Evolutionary conservation across 2,113 vertebrate genomes (phyloP).

Genomic region (Entosphenus tridentatus): DNA sequence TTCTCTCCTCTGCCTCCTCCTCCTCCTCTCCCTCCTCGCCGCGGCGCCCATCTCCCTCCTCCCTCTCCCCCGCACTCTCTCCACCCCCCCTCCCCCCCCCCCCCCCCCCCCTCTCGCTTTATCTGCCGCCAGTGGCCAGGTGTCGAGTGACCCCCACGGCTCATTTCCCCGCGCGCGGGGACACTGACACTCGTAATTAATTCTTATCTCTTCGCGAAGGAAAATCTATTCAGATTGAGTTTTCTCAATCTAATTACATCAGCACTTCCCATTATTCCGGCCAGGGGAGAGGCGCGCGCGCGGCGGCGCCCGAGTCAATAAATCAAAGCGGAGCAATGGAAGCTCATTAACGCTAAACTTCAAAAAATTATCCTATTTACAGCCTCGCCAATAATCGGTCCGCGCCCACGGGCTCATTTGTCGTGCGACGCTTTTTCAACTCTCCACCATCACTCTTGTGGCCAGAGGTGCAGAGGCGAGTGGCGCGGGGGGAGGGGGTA

Average conservation of each 20-base stretch:
- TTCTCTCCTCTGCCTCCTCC: not conserved
- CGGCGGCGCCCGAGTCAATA: slow-evolving; percentile 21
- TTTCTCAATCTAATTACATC: slow-evolving; percentile 25
- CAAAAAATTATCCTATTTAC: slow-evolving; percentile 24
- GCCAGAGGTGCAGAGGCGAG: not conserved
- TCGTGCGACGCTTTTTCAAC: slow-evolving; percentile 5
- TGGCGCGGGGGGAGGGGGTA: not conserved
- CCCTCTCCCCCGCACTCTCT: not conserved
- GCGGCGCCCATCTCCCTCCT: not conserved
- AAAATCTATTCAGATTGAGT: slow-evolving; percentile 19
- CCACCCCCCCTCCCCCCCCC: not conserved
- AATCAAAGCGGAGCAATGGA: slow-evolving; percentile 21
- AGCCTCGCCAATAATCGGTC: slow-evolving; percentile 19
- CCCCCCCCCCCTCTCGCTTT: not conserved
- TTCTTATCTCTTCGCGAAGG: slow-evolving; percentile 20
- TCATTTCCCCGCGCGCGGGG: not conserved
- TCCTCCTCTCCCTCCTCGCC: not conserved
- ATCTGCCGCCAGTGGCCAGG: slow-evolving; percentile 1
- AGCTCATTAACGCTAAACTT: slow-evolving; percentile 22
- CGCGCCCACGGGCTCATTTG: slow-evolving; percentile 1
- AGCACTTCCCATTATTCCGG: slow-evolving; percentile 24
- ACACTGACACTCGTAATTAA: slow-evolving; percentile 24
- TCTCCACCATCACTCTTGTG: not conserved
- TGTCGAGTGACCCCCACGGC: not conserved
- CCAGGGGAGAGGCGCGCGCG: slow-evolving; percentile 16